Conservation (phyloP, 1,140 invertebrate species). For the Araneus ventricosus region DNA sequence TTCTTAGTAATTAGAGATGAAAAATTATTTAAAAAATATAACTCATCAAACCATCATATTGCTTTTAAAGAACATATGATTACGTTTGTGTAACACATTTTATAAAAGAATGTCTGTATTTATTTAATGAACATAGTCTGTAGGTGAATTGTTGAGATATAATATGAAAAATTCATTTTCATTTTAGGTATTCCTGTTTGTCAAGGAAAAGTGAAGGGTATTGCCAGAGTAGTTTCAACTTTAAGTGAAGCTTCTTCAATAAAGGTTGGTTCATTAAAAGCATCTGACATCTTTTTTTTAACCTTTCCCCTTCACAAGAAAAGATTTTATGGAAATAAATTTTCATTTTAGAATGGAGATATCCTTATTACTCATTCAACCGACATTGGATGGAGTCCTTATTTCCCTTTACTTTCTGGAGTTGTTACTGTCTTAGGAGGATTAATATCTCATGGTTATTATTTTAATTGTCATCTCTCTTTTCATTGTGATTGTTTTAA, state of each 20-base stretch:
- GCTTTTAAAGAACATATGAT: no score
- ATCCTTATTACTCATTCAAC: slow-evolving; percentile 89
- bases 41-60: no score
- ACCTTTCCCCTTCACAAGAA: not conserved
- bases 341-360: slow-evolving; percentile 83
- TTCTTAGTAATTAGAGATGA: no score
- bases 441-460: slow-evolving; percentile 88
- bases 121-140: no score
- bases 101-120: no score
- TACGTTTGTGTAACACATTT: no score
- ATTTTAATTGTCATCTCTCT: not conserved
- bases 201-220: slow-evolving; percentile 84
- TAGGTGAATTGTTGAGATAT: no score
- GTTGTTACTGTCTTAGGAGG: slow-evolving; percentile 92
- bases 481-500: not conserved
- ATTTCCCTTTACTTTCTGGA: slow-evolving; percentile 89
- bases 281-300: no score
- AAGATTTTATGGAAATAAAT: not conserved
- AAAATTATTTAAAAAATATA: no score
- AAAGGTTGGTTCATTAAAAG: slow-evolving; percentile 77
- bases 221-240: slow-evolving; percentile 85
- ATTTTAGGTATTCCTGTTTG: slow-evolving; percentile 86
- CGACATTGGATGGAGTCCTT: slow-evolving; percentile 95
- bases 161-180: not conserved
- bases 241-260: slow-evolving; percentile 80